phyloP scores from a whole-genome alignment of 2,888 invertebrate species.

The Catocala nupta region DNA sequence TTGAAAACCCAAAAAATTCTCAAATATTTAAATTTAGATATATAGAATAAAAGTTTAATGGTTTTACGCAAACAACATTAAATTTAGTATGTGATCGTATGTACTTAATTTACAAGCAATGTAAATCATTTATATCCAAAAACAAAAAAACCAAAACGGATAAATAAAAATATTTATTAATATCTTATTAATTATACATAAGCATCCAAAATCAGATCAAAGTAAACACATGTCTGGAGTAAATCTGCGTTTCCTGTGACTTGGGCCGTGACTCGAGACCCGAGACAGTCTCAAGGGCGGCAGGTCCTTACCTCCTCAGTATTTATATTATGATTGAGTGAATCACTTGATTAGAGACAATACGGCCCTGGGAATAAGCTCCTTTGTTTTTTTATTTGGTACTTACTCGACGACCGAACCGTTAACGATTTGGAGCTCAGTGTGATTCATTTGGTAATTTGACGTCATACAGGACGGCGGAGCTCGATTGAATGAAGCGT shows the following conservation, averaged over 20 bases:
- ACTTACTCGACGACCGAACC: not conserved
- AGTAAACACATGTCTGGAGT: constrained; percentile 7
- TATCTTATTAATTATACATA: no score
- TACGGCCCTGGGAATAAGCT: constrained; percentile 33
- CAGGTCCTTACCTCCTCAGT: constrained; percentile 48
- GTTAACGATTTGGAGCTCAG: not conserved
- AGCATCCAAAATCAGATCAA: not conserved
- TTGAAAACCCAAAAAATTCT: no score
- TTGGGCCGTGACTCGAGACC: constrained; percentile 22
- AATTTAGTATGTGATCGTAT: no score
- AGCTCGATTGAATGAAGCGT: no score
- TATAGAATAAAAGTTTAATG: no score
- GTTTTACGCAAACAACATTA: no score
- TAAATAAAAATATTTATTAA: no score
- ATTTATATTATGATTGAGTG: constrained; percentile 53
- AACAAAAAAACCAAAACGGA: no score
- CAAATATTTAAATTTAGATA: no score
- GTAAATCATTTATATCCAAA: no score
- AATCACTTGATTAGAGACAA: constrained; percentile 59
- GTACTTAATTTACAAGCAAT: no score
- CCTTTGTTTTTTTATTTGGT: constrained; percentile 42
- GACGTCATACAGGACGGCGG: no score
- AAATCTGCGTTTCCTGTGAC: constrained; percentile 29
- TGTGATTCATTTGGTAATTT: not conserved
- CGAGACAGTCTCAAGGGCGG: constrained; percentile 52